A percentile compares a stretch with the other conserved stretches of the same genome.
phyloP scores from a whole-genome alignment of 2,113 vertebrate species.

The Tiliqua scincoides region DNA sequence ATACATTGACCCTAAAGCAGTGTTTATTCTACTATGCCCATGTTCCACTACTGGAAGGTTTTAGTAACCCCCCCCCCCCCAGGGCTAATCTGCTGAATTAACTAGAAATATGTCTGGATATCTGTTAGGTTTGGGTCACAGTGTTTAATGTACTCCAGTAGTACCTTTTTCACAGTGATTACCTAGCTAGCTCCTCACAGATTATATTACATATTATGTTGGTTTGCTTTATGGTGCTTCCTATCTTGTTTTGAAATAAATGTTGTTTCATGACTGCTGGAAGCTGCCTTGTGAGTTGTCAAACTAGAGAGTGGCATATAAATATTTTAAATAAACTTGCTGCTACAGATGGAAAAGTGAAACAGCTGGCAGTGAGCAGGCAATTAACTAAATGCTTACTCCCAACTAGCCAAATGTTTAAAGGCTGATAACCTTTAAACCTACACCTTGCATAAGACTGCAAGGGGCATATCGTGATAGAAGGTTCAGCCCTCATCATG shows the following conservation, averaged over 20 bases:
- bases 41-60: neutral
- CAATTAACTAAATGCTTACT: neutral
- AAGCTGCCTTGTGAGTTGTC: too few relatives aligned
- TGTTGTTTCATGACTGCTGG: too few relatives aligned
- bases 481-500: neutral
- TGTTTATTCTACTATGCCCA: too few relatives aligned
- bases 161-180: neutral
- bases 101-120: neutral
- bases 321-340: neutral
- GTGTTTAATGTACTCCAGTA: neutral
- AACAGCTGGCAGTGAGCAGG: neutral
- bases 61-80: neutral
- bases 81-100: neutral
- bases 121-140: too few relatives aligned
- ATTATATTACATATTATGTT: neutral
- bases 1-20: neutral
- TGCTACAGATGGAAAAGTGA: neutral
- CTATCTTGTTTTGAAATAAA: too few relatives aligned
- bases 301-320: too few relatives aligned
- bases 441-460: neutral
- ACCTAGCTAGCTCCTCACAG: neutral
- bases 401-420: neutral
- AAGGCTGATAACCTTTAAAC: neutral
- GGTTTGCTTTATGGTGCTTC: too few relatives aligned
- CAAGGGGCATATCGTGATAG: neutral